Percentiles rank a stretch among this genome's conserved stretches.
Conservation (phyloP, 2,888 invertebrate genomes). For the Cosmopolites sordidus region DNA sequence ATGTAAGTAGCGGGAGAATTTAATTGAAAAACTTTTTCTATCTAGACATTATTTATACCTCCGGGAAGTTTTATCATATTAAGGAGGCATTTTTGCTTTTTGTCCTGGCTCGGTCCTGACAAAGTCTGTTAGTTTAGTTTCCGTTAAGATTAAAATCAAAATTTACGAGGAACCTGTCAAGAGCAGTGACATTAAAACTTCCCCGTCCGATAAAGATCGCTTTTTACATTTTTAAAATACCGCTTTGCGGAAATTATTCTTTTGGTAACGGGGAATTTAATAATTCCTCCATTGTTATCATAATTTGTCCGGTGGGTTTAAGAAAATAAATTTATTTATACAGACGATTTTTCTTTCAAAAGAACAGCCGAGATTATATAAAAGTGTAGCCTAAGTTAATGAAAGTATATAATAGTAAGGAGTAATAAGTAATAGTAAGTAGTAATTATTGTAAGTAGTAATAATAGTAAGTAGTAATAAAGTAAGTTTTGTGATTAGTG, state of each 20-base stretch:
- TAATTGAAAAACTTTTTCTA: conserved; percentile 29
- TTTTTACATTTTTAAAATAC: not conserved
- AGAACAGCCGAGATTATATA: no score
- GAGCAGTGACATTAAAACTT: conserved; percentile 1
- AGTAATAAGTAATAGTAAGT: no score
- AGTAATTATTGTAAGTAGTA: no score
- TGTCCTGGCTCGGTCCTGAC: conserved; percentile 15
- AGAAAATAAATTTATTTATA: no score
- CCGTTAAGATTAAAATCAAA: conserved; percentile 19
- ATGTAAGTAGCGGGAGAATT: conserved; percentile 20
- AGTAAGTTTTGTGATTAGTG: no score
- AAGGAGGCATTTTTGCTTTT: conserved; percentile 19
- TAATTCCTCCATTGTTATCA: not conserved
- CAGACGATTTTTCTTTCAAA: no score
- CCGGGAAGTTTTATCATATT: conserved; percentile 25
- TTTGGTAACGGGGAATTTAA: not conserved
- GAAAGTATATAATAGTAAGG: no score
- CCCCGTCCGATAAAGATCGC: not conserved
- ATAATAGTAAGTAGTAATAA: no score
- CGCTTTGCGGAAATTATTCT: not conserved
- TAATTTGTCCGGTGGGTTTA: no score
- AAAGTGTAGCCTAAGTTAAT: no score
- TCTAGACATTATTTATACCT: conserved; percentile 23
- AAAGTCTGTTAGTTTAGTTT: conserved; percentile 19
- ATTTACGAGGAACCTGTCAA: conserved; percentile 7